Evolutionary conservation across 2,888 invertebrate genomes (phyloP), one percentile per base, ranked within the genome.

Genomic region (Leucophenga maculata): DNA sequence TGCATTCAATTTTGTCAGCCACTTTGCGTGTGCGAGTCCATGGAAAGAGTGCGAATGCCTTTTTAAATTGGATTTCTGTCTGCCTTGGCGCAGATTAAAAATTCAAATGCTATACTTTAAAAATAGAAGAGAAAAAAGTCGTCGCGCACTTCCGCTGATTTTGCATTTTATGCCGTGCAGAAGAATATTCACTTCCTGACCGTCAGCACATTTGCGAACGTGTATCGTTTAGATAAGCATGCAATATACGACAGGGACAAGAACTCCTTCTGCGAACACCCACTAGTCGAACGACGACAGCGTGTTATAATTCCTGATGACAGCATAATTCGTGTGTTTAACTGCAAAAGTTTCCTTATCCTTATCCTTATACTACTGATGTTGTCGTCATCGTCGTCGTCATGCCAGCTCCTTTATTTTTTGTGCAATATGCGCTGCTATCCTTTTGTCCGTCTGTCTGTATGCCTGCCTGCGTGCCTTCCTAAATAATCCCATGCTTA

Each of bases 151-250:
- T 76, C 78, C 77, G 79, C 79, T 75, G 78, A 75, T 68, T 78
- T 71, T 70, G 72, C 77, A 70, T 78, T 78, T 77, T 72, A 74
- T 72, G 74, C 72, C 70, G 46, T 32, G 62, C 62, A 26, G n/a
- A 14, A 26, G n/a, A 14, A 26, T 26, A 57, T 48, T 64, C 48
- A 48, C 62, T 64, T 64, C 62, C 62, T 64, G 62, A 64, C 62
- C 62, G 62, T 64, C 62, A 64, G 62, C 62, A 64, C 46, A 64
- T 64, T 64, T 64, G 48, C 62, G 26, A 64, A 64, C 69, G 55
- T 65, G 62, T 68, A 68, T 72, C 73, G 75, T 78, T 80, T 78
- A 82, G 82, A 80, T 80, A 78, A 78, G 75, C 66, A 64, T 18
- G 39, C 60, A 60, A 44, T 44, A 50, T 50, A 18, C 18, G 50